Base-by-base conservation (phyloP, 2,888 invertebrate species). In the Acanthacorydalis orientalis region DNA sequence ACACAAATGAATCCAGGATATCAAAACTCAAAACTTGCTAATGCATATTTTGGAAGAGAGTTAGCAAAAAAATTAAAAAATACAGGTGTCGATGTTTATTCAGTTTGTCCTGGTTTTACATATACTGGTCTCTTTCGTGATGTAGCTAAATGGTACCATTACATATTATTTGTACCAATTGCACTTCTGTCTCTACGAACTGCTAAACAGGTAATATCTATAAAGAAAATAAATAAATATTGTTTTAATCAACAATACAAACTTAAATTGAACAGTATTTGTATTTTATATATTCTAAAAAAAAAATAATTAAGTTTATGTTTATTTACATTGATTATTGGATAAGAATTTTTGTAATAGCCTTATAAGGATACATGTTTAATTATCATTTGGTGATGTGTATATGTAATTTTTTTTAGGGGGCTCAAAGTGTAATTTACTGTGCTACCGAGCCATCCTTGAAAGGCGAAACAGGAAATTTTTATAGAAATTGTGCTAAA, bases 61-160 rank as follows among this genome's bases (percentile, higher is more conserved):
- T 63, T 88, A 37, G 74, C 82, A 0, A 71, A 70, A 47, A 68
- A 70, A 52, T 59, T 72, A 7, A 64, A 68, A 53, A 69, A 70
- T 12, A 68, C 65, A 1, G 77, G 75, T 1, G 68, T 83, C 14
- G 75, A 76, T 53, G 77, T 80, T 1, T 78, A 78, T 55, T 72
- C 77, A 31, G 73, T 81, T 51, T 86, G 84, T 57, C 89, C 88
- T 1, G 88, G 87, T 7, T 84, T 85, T 68, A 81, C 82, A 42
- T 81, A 80, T 55, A 87, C 87, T 0, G 78, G 78, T 51, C 65
- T 88, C 43, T 84, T 83, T 59, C 74, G 85, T 65, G 73, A 75
- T 57, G 68, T 69, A 1, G 58, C 73, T 44, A 77, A 70, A 57
- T 84, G 84, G 82, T 82, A 81, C 58, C 80, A 82, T 59, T 80